Conservation (phyloP, 2,888 invertebrate species). For the Drosophila cognata region DNA sequence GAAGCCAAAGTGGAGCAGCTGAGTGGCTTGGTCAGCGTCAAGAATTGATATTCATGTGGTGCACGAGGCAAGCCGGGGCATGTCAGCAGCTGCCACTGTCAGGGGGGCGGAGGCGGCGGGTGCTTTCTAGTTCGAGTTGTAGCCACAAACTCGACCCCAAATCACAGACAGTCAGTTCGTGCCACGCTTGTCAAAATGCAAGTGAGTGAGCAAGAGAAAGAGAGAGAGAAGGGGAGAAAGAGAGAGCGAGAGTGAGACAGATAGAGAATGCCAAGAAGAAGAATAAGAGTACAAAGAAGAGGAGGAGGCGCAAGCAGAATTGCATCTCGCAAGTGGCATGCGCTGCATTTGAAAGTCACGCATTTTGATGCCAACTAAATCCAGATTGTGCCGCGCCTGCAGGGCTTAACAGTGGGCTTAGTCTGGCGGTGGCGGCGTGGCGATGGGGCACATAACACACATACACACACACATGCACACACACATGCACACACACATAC, state of each 20-base stretch:
- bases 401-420: neutral
- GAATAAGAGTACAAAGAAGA: no score
- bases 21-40: neutral
- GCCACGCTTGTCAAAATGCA: conserved; percentile 38
- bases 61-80: conserved; percentile 45
- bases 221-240: neutral
- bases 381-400: neutral
- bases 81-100: conserved; percentile 31
- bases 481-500: conserved; percentile 10
- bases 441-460: neutral
- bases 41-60: conserved; percentile 61
- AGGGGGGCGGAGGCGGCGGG: neutral
- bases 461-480: neutral
- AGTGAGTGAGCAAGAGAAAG: neutral
- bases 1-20: conserved; percentile 8
- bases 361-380: conserved; percentile 36
- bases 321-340: conserved; percentile 40
- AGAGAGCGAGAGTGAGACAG: neutral
- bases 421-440: no score
- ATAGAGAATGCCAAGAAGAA: conserved; percentile 14
- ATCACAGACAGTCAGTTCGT: conserved; percentile 54
- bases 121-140: conserved; percentile 28
- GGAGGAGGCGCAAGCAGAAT: neutral
- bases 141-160: conserved; percentile 60
- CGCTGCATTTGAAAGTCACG: conserved; percentile 55